Base-by-base conservation (phyloP, 2,888 invertebrate genomes). In the Odontocolon sp. region DNA sequence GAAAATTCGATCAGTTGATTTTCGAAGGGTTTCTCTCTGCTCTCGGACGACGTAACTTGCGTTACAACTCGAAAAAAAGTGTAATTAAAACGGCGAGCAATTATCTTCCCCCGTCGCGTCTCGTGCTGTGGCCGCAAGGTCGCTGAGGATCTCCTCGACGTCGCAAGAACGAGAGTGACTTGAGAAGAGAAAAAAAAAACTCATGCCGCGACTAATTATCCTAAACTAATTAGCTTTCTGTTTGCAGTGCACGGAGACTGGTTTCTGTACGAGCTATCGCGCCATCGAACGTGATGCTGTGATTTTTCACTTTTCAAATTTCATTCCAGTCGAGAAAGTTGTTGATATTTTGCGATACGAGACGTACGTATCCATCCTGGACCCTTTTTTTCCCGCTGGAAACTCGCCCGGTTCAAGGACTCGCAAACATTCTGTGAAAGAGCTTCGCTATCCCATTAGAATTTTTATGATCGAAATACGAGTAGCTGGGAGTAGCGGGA, bases 171-270 rank as follows among this genome's bases (percentile, higher is more conserved):
- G 63, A 42, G 56, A 64, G 42, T 56, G 64, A 61, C 8, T 70
- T 68, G 38, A 42, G 57, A 31, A 64, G 61, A 23, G 18, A 9
- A 63, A n/a, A 33, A 59, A 14, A 66, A 63, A 28, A 57, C 47
- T 68, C 52, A 57, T 42, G 45, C 54, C 45, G 68, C 79, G 77
- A 81, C 83, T 88, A 87, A 88, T 88, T 88, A 85, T 83, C 82
- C 82, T 83, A 87, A 86, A 87, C 84, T 86, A 87, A 88, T 87
- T 87, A 87, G 79, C 81, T 82, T n/a, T 83, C 78, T 81, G 84
- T 85, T 86, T 83, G 81, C 81, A 77, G 69, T 77, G 80, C 78
- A n/a, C n/a, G n/a, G n/a, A n/a, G n/a, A n/a, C n/a, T n/a, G n/a
- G n/a, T n/a, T n/a, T n/a, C n/a, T n/a, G n/a, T n/a, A n/a, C n/a